phyloP scores from a whole-genome alignment of 1,140 invertebrate species.

The Vollenhovia emeryi region DNA sequence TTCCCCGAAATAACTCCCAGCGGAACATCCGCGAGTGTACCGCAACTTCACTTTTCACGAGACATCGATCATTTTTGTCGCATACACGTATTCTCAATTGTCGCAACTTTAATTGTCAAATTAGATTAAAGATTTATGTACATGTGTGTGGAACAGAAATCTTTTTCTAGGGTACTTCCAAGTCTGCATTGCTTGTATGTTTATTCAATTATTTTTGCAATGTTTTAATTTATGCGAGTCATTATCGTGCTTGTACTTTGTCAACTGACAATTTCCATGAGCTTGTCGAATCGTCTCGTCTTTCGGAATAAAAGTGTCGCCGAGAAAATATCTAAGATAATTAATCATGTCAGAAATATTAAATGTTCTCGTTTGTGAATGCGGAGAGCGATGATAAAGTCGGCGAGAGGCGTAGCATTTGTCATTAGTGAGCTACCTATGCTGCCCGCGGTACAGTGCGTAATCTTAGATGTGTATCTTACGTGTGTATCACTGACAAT shows the following conservation, averaged over 20 bases:
- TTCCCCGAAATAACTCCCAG: slow-evolving; percentile 72
- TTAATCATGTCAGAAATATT: slow-evolving; percentile 6
- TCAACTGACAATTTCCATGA: neutral
- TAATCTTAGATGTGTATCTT: neutral
- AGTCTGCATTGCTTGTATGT: neutral
- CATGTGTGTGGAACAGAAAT: neutral
- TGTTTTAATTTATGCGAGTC: neutral
- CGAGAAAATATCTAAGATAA: neutral
- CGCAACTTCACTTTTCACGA: no score
- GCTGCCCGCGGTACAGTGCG: neutral
- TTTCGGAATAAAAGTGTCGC: neutral
- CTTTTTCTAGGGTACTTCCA: neutral
- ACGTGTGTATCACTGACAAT: neutral
- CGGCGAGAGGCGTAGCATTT: neutral
- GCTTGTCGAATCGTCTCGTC: neutral
- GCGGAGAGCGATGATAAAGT: neutral
- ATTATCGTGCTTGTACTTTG: neutral
- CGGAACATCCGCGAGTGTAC: slow-evolving; percentile 48
- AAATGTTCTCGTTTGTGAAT: neutral
- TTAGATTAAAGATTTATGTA: neutral
- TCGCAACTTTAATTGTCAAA: slow-evolving; percentile 3
- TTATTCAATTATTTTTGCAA: neutral
- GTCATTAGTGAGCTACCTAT: slow-evolving; percentile 5
- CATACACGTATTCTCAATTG: neutral
- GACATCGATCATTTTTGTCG: neutral